Evolutionary conservation across 1,140 invertebrate species (phyloP).

Genomic region (Phortica variegata): DNA sequence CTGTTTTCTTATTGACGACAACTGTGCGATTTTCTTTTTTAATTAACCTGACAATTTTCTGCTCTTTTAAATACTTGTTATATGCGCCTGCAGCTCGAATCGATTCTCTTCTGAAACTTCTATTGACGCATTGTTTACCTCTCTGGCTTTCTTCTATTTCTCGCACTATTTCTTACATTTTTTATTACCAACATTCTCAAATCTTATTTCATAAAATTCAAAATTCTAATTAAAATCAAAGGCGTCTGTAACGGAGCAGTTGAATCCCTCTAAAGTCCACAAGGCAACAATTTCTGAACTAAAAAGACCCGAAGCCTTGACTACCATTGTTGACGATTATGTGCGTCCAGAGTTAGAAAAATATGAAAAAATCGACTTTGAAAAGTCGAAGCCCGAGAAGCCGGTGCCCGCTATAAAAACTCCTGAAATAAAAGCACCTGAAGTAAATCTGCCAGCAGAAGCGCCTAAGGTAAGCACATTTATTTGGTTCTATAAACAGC

Average conservation of each 20-base stretch:
- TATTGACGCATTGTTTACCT: no score
- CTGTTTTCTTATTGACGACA: no score
- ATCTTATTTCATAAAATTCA: conserved; percentile 2
- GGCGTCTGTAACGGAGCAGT: conserved; percentile 32
- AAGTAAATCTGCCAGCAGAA: conserved; percentile 21
- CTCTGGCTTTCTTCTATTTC: not conserved
- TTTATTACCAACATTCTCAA: not conserved
- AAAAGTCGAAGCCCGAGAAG: conserved; percentile 23
- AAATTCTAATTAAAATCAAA: conserved; percentile 15
- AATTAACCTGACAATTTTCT: no score
- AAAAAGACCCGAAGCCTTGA: conserved; percentile 36
- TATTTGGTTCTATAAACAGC: no score
- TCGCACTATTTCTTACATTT: not conserved
- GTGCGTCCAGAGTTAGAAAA: conserved; percentile 60
- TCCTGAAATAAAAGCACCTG: conserved; percentile 23
- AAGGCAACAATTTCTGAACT: conserved; percentile 36
- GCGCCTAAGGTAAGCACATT: conserved; percentile 32
- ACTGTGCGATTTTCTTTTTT: no score
- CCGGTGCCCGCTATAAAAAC: conserved; percentile 17
- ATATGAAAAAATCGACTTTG: conserved; percentile 53
- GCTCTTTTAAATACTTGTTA: no score
- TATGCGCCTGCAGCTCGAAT: no score
- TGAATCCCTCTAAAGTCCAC: conserved; percentile 20
- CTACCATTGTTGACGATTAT: conserved; percentile 55
- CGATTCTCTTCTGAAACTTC: no score